phyloP scores from a whole-genome alignment of 2,797 vertebrate genomes.

The Otolemur crassicaudatus region DNA sequence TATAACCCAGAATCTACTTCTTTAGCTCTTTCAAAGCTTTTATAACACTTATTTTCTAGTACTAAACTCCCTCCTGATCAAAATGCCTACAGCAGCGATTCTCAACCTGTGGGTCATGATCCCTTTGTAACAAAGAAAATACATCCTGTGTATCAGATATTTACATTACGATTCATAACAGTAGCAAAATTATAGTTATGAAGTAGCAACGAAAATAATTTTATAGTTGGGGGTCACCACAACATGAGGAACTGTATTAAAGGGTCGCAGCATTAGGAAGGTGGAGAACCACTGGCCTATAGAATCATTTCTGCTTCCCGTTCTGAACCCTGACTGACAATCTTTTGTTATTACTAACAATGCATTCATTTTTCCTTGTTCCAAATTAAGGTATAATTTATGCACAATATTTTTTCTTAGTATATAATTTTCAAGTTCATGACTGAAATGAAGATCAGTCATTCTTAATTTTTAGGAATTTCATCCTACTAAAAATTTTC shows the following conservation, averaged over 20 bases:
- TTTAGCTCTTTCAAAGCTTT: background rate
- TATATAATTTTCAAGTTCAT: background rate
- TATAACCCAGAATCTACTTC: background rate
- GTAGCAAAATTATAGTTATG: too few relatives aligned
- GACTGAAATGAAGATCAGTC: background rate
- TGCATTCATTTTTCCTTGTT: background rate
- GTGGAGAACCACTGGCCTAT: too few relatives aligned
- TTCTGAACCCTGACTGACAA: background rate
- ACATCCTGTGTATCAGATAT: too few relatives aligned
- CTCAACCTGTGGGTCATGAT: too few relatives aligned
- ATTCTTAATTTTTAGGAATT: background rate
- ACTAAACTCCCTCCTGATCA: slow-evolving; percentile 44
- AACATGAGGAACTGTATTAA: too few relatives aligned
- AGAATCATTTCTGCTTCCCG: slow-evolving; percentile 34
- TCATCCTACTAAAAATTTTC: background rate
- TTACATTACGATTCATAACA: too few relatives aligned
- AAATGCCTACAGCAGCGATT: background rate
- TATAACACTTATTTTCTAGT: background rate
- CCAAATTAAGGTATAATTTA: slow-evolving; percentile 37
- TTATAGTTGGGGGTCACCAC: too few relatives aligned
- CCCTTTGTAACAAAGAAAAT: too few relatives aligned
- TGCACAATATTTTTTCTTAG: background rate
- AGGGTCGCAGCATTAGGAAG: too few relatives aligned
- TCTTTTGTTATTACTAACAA: slow-evolving; percentile 45
- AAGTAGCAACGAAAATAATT: too few relatives aligned